These are phyloP conservation scores for Chloroclystis v-ata DNA, from an alignment of 2,888 invertebrate genomes.

Conservation along the genomic window DNA sequence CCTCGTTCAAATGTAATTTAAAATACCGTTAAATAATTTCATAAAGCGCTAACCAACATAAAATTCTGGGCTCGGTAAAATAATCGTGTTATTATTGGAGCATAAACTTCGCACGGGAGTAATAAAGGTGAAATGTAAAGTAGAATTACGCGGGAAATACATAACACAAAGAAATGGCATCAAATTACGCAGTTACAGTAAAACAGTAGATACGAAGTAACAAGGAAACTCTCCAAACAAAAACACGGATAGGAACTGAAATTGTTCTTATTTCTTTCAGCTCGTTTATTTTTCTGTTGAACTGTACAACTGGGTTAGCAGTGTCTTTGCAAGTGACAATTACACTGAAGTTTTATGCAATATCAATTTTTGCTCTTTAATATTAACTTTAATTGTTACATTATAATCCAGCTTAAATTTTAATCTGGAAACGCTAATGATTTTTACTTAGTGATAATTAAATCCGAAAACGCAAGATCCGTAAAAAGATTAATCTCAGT, in stretches of 20 bases:
- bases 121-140: constrained; percentile 27
- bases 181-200: constrained; percentile 27
- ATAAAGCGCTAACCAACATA: constrained; percentile 12
- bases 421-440: too few relatives aligned
- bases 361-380: too few relatives aligned
- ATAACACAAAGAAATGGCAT: constrained; percentile 26
- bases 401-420: too few relatives aligned
- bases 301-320: constrained; percentile 11
- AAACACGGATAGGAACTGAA: constrained; percentile 27
- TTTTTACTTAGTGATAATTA: too few relatives aligned
- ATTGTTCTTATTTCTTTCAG: constrained; percentile 31
- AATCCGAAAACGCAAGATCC: too few relatives aligned
- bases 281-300: constrained; percentile 26
- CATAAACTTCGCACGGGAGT: constrained; percentile 16
- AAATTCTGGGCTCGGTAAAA: constrained; percentile 20
- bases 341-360: not conserved
- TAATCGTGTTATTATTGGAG: constrained; percentile 16
- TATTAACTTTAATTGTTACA: too few relatives aligned
- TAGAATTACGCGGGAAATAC: constrained; percentile 25
- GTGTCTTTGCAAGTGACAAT: not conserved
- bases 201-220: constrained; percentile 23
- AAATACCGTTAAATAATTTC: constrained; percentile 12
- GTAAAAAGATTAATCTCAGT: too few relatives aligned
- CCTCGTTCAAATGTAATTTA: constrained; percentile 7
- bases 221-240: constrained; percentile 25